Evolutionary conservation across 2,113 vertebrate genomes (phyloP), one percentile per base, ranked within the genome.

Genomic region (Pachycephala philippinensis): DNA sequence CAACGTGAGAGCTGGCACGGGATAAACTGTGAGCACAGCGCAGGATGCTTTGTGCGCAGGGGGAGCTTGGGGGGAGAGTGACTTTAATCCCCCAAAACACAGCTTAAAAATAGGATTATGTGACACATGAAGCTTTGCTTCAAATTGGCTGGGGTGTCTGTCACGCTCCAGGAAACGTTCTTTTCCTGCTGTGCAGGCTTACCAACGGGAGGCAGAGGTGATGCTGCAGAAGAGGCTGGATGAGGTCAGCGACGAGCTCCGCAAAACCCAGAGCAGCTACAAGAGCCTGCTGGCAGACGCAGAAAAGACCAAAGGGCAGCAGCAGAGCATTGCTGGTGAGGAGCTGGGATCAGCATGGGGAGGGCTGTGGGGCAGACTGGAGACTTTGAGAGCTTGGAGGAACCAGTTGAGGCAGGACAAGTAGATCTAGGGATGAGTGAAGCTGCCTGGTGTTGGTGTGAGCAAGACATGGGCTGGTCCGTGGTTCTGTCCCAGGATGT

Each of bases 211-310:
- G 53, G 98, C 94, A 5, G 99, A 99, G 96, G 97, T 97, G 30
- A 97, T 97, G 1, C 92, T 99, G 70, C 99, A 99, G 97, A 99
- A 98, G 96, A 98, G 98, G 72, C 89, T 99, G 94, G 99, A 99
- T 1, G 99, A 99, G 97, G 98, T 99, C 35, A 97, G 98, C 13
- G 98, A 98, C 2, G 99, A 99, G 92, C 98, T 99, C 33, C 97
- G 98, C 87, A 98, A 97, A 45, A 88, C 98, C 8, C 99, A 99
- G 95, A 98, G 84, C 94, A 98, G 84, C 97, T 98, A 98, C 56
- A 96, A 94, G 96, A 98, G 76, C 93, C 96, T 99, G 69, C 96
- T 99, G 90, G 97, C 97, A 8, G 98, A 98, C 0, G 64, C 98
- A 31, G 98, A 99, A 87, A 98, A 98, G 83, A 97, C 97, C 83